Evolutionary conservation across 2,113 vertebrate species (phyloP), one percentile per base, ranked within the genome.

Genomic region (Tretioscincus oriximinensis): DNA sequence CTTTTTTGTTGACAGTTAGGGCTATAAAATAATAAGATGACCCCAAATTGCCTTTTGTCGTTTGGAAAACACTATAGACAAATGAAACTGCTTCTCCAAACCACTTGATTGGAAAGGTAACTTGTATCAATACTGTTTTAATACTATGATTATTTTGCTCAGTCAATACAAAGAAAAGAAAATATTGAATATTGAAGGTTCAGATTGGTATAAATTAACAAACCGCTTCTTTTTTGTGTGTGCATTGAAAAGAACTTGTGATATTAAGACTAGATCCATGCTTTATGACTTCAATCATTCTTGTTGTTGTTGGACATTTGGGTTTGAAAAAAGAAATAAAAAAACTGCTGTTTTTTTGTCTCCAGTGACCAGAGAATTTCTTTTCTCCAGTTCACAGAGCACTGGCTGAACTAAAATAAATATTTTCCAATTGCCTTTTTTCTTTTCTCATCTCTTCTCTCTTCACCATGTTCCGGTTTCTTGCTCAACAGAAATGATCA

Each of bases 401-500:
- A 18, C 2, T 60, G 71, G 78, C 78, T 61, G 79, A 80, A 64
- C 79, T 75, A n/a, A 9, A 21, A 16, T 65, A 74, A 89, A 81
- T 80, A 66, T 82, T 85, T 90, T 85, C 47, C 66, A 84, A 9
- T 35, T 89, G 65, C 28, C 51, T 3, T 76, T 4, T 4, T 41
- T 6, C 54, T 58, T 58, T 58, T 58, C 54, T 51, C 12, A 11
- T 51, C 12, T 58, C 54, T 18, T 58, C 54, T 58, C 54, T 58
- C 18, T 35, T 78, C 58, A 31, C 31, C 22, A 64, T 24, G 1
- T 70, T 77, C 77, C 41, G 77, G 68, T 28, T 47, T 12, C 14
- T 86, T 77, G 73, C n/a, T 69, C 22, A 82, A 73, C 70, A 80
- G 22, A n/a, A 81, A 22, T 81, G 75, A 85, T 86, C 67, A 71